Base-by-base conservation (phyloP, 1,140 invertebrate genomes). In the Heliothis subflexa region DNA sequence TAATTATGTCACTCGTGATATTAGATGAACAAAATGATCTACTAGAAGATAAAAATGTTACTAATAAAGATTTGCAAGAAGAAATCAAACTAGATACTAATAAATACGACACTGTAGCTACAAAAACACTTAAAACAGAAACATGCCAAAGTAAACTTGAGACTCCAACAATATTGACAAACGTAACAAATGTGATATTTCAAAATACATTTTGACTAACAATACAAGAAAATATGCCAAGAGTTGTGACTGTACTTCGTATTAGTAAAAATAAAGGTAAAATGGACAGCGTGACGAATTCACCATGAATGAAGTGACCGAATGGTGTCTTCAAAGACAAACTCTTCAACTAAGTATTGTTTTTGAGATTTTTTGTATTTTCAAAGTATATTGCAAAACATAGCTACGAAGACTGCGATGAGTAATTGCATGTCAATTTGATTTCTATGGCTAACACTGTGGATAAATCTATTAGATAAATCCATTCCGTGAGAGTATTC, bases 151-250 rank as follows among this genome's bases (percentile, higher is more conserved):
- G 1, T 10, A 47, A 74, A 28, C 47, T 18, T 49, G 12, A 62
- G 50, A 16, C 9, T n/a, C 18, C 16, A 52, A 45, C 12, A 57
- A 45, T 52, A 68, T 62, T 59, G 76, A 78, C 61, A 45, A 54
- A 12, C 70, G 50, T 28, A 47, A 81, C 70, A 49, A 78, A 81
- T 81, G 12, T 12, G 50, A 54, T 25, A 54, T 81, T 78, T 76
- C 80, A 78, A 81, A 81, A 81, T 74, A 40, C 33, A 40, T 40
- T 78, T 78, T 66, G 13, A 59, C 16, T 45, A 47, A 81, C 80
- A 79, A 71, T 77, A 72, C 55, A 54, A 45, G 14, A 47, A 75
- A 45, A 71, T 72, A 57, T 76, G 78, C 13, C 52, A 54, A 55
- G 11, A 25, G 52, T 62, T 62, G 72, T 80, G 72, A 80, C 78